phyloP scores from a whole-genome alignment of 2,113 vertebrate species.

The Petaurus breviceps region DNA sequence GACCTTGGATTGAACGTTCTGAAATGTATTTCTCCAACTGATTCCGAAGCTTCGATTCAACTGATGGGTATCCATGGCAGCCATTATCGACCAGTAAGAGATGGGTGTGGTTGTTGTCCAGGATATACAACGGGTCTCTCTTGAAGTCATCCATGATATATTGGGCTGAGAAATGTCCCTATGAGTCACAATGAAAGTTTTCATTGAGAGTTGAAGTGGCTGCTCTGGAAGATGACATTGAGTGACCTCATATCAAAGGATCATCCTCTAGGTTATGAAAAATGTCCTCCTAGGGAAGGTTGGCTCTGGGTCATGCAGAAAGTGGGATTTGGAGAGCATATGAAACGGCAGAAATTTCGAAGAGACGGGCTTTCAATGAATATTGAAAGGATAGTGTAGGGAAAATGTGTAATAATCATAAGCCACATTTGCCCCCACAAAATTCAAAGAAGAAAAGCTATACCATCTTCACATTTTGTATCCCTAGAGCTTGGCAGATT shows the following conservation, averaged over 20 bases:
- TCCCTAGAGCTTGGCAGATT: neutral
- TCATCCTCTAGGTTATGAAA: neutral
- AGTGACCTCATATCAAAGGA: neutral
- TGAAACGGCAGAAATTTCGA: neutral
- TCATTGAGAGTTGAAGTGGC: neutral
- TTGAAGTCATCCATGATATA: conserved; percentile 88
- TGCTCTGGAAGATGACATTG: neutral
- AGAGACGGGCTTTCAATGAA: neutral
- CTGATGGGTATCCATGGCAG: conserved; percentile 81
- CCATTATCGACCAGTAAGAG: conserved; percentile 86
- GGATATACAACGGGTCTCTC: conserved; percentile 84
- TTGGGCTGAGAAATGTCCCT: conserved; percentile 83
- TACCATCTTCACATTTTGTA: neutral
- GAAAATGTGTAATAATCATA: neutral
- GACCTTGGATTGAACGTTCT: conserved; percentile 84
- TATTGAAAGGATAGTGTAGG: neutral
- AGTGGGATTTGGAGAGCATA: neutral
- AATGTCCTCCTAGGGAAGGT: neutral
- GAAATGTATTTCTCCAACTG: conserved; percentile 89
- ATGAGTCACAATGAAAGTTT: neutral
- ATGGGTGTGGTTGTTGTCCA: conserved; percentile 89
- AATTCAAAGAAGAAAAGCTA: neutral
- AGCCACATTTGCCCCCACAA: neutral
- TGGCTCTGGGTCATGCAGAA: neutral
- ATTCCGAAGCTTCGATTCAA: conserved; percentile 84